Evolutionary conservation across 2,113 vertebrate species (phyloP).

Genomic region (Loxodonta africana): DNA sequence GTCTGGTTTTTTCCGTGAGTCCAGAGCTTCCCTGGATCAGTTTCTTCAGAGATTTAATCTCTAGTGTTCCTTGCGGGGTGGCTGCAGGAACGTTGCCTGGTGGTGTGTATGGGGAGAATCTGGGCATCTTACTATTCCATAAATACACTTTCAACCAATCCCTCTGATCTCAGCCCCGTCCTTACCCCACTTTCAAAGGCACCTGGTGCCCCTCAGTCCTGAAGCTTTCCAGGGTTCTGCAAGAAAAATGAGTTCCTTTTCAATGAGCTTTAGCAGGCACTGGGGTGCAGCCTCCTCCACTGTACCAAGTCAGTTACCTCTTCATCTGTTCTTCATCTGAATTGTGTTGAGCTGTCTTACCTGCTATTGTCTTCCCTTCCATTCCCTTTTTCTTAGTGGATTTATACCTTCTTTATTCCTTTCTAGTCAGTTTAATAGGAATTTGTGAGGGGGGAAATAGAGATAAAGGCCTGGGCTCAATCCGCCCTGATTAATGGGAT

Average conservation of each 20-base stretch:
- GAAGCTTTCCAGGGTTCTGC: neutral
- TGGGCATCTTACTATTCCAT: neutral
- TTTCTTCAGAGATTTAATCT: neutral
- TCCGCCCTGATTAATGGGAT: neutral
- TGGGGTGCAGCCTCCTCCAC: neutral
- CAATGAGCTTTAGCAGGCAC: neutral
- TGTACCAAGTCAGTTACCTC: neutral
- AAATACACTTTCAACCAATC: neutral
- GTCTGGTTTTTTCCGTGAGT: neutral
- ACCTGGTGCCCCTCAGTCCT: neutral
- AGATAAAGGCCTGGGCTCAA: neutral
- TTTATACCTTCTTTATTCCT: neutral
- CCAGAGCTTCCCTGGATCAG: neutral
- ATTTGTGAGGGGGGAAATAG: constrained; percentile 6
- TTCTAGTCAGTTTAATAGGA: neutral
- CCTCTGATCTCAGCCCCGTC: neutral
- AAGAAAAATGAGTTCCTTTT: neutral
- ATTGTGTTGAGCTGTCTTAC: neutral
- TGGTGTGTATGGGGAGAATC: neutral
- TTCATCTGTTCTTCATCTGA: constrained; percentile 2
- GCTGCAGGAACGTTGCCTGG: neutral
- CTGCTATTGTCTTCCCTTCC: neutral
- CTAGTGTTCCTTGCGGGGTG: neutral
- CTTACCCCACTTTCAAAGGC: neutral
- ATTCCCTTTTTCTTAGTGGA: neutral